These are phyloP conservation scores for Desmophyllum pertusum DNA, from an alignment of 92 coral and sea anemone genomes.

Conservation along the genomic window DNA sequence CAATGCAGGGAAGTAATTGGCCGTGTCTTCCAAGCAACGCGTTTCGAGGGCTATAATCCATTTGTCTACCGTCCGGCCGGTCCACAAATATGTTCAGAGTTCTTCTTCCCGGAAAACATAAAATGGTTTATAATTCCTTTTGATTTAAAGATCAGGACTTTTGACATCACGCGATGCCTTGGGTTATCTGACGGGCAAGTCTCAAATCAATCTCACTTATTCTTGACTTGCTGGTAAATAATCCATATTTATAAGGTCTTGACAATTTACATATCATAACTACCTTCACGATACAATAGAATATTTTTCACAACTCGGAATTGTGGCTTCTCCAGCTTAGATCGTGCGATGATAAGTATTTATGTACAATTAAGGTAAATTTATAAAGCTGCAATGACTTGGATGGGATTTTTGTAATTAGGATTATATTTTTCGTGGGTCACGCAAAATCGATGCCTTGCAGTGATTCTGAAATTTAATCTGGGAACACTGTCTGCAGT, in stretches of 20 bases:
- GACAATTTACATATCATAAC: constrained; percentile 29
- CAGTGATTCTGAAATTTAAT: constrained; percentile 15
- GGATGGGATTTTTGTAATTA: not conserved
- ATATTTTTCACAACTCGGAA: not conserved
- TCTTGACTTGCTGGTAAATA: constrained; percentile 16
- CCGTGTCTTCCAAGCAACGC: not conserved
- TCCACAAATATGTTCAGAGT: not conserved
- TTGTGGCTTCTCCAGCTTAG: constrained; percentile 1
- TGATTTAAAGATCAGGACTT: not conserved
- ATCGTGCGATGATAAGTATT: not conserved
- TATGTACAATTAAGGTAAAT: constrained; percentile 2
- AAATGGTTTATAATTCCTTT: not conserved
- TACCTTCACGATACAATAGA: not conserved
- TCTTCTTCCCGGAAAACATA: not conserved
- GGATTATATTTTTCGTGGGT: not conserved
- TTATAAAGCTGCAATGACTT: not conserved
- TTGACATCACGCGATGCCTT: not conserved
- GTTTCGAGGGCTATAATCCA: constrained; percentile 25
- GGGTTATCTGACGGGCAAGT: not conserved
- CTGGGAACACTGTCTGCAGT: not conserved
- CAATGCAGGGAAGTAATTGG: constrained; percentile 21
- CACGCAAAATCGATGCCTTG: constrained; percentile 5
- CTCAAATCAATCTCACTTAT: constrained; percentile 2
- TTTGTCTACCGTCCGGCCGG: not conserved
- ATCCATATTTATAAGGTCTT: constrained; percentile 34